These are phyloP conservation scores for Loriculus beryllinus DNA, from an alignment of 2,797 vertebrate genomes.

Conservation along the genomic window DNA sequence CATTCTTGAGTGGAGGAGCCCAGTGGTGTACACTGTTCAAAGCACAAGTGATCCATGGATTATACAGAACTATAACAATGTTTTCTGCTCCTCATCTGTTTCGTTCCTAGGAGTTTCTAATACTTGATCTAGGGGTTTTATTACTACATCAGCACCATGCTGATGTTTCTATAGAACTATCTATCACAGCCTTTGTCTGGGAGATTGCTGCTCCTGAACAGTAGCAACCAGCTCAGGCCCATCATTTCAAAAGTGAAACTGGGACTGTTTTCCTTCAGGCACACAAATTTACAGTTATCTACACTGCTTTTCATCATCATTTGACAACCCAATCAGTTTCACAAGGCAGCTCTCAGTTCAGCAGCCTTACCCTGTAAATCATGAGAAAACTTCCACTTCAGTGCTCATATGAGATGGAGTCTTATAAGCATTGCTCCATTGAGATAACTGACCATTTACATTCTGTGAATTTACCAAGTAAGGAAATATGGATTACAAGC, in stretches of 20 bases:
- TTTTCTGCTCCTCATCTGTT: background rate
- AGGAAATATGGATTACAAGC: background rate
- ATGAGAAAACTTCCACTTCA: background rate
- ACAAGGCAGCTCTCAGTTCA: background rate
- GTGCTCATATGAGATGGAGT: background rate
- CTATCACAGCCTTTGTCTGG: background rate
- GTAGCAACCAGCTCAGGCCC: background rate
- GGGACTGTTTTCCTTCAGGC: background rate
- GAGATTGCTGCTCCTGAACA: background rate
- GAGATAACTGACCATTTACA: background rate
- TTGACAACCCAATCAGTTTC: background rate
- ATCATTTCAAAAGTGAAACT: background rate
- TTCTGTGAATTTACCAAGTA: background rate
- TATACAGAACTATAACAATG: background rate
- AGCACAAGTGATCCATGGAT: background rate
- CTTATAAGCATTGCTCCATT: background rate
- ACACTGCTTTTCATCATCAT: background rate
- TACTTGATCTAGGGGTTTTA: background rate
- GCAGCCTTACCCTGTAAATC: background rate
- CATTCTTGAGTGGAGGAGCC: background rate
- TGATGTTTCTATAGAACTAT: background rate
- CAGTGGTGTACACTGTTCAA: background rate
- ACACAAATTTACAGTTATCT: background rate
- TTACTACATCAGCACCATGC: background rate
- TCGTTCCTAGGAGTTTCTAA: background rate